These are phyloP conservation scores for Hyles euphorbiae DNA, from an alignment of 1,140 invertebrate species.

Conservation along the genomic window DNA sequence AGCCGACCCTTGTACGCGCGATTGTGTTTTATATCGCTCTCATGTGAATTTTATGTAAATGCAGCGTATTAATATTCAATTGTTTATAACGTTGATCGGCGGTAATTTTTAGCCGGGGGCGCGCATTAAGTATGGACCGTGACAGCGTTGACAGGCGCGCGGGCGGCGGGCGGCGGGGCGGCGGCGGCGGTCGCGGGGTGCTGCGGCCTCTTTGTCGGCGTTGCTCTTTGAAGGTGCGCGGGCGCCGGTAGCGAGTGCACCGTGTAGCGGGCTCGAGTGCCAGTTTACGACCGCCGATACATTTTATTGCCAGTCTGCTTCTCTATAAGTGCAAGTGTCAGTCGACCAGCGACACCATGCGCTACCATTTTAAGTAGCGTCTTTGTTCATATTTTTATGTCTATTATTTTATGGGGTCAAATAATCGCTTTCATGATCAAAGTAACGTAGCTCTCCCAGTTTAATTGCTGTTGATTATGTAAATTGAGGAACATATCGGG, in stretches of 20 bases:
- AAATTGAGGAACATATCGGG: too few species aligned
- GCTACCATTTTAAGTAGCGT: too few species aligned
- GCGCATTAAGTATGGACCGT: constrained; percentile 45
- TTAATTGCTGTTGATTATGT: too few species aligned
- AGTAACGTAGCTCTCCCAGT: too few species aligned
- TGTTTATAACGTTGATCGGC: constrained; percentile 48
- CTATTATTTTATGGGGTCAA: too few species aligned
- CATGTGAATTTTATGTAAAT: constrained; percentile 44
- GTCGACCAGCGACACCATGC: too few species aligned
- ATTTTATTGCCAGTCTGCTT: constrained; percentile 55
- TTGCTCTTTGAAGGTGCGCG: constrained; percentile 53
- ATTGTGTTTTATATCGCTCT: constrained; percentile 30
- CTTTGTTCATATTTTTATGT: too few species aligned
- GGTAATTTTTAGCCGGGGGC: constrained; percentile 52
- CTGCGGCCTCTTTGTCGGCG: constrained; percentile 59
- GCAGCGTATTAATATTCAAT: constrained; percentile 51
- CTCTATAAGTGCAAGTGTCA: background rate
- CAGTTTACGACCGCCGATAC: constrained; percentile 58
- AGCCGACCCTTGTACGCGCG: constrained; percentile 19
- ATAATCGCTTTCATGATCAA: too few species aligned
- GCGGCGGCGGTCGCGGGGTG: constrained; percentile 12
- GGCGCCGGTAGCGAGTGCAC: constrained; percentile 42
- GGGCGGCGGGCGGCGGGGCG: constrained; percentile 5
- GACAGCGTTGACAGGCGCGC: constrained; percentile 59
- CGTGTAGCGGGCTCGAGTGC: constrained; percentile 47